Percentiles rank a stretch among this genome's conserved stretches.
These are phyloP conservation scores for Oceanodroma tethys DNA, from an alignment of 2,113 vertebrate genomes.

Conservation along the genomic window DNA sequence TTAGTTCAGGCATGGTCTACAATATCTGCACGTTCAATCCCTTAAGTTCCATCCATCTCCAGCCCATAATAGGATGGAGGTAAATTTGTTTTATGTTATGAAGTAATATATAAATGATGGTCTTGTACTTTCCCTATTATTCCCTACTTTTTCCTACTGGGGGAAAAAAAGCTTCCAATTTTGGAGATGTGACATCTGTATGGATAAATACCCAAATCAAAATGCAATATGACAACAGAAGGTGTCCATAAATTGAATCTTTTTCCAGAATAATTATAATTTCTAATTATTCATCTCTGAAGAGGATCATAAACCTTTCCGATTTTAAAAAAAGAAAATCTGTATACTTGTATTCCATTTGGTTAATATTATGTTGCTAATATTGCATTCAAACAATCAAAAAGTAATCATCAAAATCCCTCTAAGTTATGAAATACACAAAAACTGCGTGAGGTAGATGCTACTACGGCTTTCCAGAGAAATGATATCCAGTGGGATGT, in stretches of 20 bases:
- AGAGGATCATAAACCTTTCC: neutral
- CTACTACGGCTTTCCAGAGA: neutral
- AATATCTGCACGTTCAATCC: rapidly evolving
- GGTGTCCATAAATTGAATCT: neutral
- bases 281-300: neutral
- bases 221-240: neutral
- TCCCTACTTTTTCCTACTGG: neutral
- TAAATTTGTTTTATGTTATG: neutral
- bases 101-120: neutral
- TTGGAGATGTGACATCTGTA: neutral
- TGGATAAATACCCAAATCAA: neutral
- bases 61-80: neutral
- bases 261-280: neutral
- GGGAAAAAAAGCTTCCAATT: rapidly evolving
- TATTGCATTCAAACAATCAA: neutral
- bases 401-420: neutral
- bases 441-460: rapidly evolving
- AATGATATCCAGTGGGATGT: rapidly evolving
- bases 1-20: neutral
- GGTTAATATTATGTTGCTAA: rapidly evolving
- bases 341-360: neutral
- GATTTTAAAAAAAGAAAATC: neutral
- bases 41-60: rapidly evolving
- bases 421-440: neutral
- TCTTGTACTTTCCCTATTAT: neutral